Conservation (phyloP, 2,888 invertebrate species). For the Camponotus fellah region DNA sequence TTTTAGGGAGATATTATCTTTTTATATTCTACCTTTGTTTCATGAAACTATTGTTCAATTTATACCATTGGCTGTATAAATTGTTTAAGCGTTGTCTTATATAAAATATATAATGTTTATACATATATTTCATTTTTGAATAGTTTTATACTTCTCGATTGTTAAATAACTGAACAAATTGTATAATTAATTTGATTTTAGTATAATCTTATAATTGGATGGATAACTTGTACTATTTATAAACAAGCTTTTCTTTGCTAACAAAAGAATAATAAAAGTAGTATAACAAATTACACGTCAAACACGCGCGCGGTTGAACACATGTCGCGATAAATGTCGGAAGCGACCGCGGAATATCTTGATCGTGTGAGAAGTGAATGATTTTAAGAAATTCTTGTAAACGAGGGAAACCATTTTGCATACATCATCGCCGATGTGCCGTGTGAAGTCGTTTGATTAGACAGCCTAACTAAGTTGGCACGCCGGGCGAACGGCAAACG, state of each 20-base stretch:
- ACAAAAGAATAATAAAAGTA: background rate
- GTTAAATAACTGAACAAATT: background rate
- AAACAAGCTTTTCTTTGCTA: background rate
- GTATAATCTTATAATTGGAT: background rate
- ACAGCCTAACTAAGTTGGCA: slow-evolving; percentile 83
- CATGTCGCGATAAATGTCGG: background rate
- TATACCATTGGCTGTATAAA: background rate
- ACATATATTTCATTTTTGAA: background rate
- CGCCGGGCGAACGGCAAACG: slow-evolving; percentile 81
- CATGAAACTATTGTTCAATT: background rate
- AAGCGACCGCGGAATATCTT: background rate
- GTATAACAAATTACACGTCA: background rate
- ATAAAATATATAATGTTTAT: background rate
- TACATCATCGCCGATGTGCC: slow-evolving; percentile 74
- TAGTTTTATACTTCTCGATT: background rate
- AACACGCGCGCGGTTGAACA: background rate
- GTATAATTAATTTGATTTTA: background rate
- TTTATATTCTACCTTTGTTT: background rate
- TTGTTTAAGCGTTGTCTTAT: no score
- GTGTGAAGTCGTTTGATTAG: slow-evolving; percentile 82
- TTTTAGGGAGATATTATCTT: background rate
- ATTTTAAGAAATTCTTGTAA: slow-evolving; percentile 46
- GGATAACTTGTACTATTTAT: background rate
- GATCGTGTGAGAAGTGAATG: slow-evolving; percentile 12
- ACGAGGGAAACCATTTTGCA: slow-evolving; percentile 51